A percentile compares a stretch with the other conserved stretches of the same genome.
Evolutionary conservation across 2,113 vertebrate genomes (phyloP).

Genomic region (Erpornis zantholeuca): DNA sequence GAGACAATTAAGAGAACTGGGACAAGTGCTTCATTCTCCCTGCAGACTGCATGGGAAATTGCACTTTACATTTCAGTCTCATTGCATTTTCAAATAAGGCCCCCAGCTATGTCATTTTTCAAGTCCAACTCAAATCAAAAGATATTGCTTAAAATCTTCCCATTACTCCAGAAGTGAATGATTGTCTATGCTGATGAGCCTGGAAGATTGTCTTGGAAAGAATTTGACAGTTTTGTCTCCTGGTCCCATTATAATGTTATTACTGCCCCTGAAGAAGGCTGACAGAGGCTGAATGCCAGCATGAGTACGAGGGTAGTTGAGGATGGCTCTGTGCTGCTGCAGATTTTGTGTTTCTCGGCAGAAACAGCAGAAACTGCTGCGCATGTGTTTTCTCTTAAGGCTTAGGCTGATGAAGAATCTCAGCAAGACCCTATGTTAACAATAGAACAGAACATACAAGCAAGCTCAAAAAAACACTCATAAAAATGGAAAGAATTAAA

Average conservation of each 20-base stretch:
- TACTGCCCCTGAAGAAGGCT: constrained; percentile 47
- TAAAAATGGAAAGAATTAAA: neutral
- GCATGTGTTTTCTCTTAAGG: constrained; percentile 11
- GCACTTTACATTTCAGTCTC: constrained; percentile 71
- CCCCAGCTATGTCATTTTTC: constrained; percentile 75
- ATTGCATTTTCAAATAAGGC: constrained; percentile 77
- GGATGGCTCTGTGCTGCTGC: neutral
- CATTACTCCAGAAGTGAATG: constrained; percentile 74
- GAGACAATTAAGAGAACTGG: constrained; percentile 79
- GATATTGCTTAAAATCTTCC: constrained; percentile 77
- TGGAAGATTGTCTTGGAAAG: constrained; percentile 75
- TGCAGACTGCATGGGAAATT: constrained; percentile 73
- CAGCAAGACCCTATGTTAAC: neutral
- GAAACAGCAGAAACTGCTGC: neutral
- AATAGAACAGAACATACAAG: neutral
- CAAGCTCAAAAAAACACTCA: neutral
- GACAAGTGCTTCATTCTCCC: constrained; percentile 75
- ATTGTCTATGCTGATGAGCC: constrained; percentile 82
- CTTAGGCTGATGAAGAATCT: constrained; percentile 13
- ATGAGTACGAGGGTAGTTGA: neutral
- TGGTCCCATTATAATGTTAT: constrained; percentile 65
- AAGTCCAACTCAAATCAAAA: constrained; percentile 79
- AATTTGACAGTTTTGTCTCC: constrained; percentile 71
- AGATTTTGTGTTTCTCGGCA: constrained; percentile 12
- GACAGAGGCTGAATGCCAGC: neutral